These are phyloP conservation scores for Brachirus orientalis DNA, from an alignment of 2,113 vertebrate genomes.

Conservation along the genomic window DNA sequence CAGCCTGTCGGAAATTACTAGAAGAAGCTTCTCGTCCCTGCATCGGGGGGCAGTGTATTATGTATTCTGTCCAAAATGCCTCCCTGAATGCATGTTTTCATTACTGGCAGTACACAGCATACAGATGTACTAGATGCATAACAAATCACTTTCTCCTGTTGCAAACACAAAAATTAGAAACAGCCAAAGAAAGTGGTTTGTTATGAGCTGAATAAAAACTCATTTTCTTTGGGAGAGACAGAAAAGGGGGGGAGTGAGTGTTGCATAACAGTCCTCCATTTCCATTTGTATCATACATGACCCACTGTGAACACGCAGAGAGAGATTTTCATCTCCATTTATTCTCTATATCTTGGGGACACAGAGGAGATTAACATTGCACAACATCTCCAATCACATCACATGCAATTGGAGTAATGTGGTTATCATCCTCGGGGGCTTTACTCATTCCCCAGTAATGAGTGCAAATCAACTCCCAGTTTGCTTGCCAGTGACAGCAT, in stretches of 20 bases:
- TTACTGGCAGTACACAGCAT: background rate
- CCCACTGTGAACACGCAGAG: constrained; percentile 45
- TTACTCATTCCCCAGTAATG: constrained; percentile 78
- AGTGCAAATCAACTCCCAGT: constrained; percentile 80
- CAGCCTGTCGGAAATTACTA: too few relatives aligned
- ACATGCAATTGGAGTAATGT: constrained; percentile 67
- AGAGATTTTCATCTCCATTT: constrained; percentile 67
- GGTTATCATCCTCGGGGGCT: constrained; percentile 75
- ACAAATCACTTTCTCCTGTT: constrained; percentile 18
- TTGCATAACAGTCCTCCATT: constrained; percentile 61
- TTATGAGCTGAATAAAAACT: constrained; percentile 28
- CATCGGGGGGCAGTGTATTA: background rate
- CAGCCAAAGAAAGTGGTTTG: constrained; percentile 15
- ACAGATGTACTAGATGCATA: background rate
- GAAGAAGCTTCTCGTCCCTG: too few relatives aligned
- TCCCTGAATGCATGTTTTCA: constrained; percentile 12
- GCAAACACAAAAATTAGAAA: constrained; percentile 27
- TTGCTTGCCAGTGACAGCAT: constrained; percentile 75
- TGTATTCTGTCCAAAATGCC: constrained; percentile 4
- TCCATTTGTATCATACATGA: constrained; percentile 53
- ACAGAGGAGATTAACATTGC: constrained; percentile 64
- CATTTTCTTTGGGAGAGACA: constrained; percentile 4
- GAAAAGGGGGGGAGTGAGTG: too few relatives aligned
- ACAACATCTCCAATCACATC: constrained; percentile 72
- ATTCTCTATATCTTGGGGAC: constrained; percentile 67